Conservation (phyloP, 2,888 invertebrate species). For the Melitaea athalia region DNA sequence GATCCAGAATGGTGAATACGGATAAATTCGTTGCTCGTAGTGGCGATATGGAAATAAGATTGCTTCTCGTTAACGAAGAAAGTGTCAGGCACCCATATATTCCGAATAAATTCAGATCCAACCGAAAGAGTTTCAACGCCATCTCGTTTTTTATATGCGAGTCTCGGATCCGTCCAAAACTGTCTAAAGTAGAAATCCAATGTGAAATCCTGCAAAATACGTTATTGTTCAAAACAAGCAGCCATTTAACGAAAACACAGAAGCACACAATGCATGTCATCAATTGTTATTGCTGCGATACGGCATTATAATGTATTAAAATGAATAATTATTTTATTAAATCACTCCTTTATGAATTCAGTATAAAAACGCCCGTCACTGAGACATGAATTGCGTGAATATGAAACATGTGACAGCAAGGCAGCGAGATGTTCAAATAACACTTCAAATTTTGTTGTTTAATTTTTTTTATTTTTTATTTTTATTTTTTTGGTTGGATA, state of each 20-base stretch:
- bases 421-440: conserved; percentile 4
- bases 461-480: too few species aligned
- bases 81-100: conserved; percentile 99
- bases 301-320: not conserved
- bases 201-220: conserved; percentile 91
- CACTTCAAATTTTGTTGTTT: not conserved
- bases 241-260: not conserved
- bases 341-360: not conserved
- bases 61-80: conserved; percentile 99
- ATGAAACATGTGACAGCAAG: conserved; percentile 17
- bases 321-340: not conserved
- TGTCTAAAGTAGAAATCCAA: conserved; percentile 99
- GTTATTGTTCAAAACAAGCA: conserved; percentile 12
- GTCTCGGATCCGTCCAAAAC: conserved; percentile 98
- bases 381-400: conserved; percentile 19
- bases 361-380: not conserved
- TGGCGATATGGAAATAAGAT: conserved; percentile 99
- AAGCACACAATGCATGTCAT: conserved; percentile 26
- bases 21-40: conserved; percentile 99
- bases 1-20: conserved; percentile 97
- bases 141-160: conserved; percentile 93
- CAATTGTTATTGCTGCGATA: not conserved
- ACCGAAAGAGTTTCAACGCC: conserved; percentile 95
- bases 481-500: not conserved
- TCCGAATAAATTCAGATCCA: conserved; percentile 96